Base-by-base conservation (phyloP, 2,888 invertebrate species). In the Noctuana brunneofusca region DNA sequence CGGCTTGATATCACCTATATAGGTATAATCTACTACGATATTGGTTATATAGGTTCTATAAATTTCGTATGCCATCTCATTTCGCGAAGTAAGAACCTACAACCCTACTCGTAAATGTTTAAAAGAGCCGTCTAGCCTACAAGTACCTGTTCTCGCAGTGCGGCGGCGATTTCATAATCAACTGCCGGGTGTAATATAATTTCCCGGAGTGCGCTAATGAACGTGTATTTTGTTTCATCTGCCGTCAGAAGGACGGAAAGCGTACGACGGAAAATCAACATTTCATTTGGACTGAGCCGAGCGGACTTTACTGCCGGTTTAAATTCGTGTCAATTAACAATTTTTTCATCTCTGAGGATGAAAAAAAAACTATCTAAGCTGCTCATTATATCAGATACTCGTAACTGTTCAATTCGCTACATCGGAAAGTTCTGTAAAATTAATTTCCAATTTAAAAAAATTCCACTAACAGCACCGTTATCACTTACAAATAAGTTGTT, bases 191-290 rank as follows among this genome's bases (percentile, higher is more conserved):
- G 82, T 86, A 87, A 88, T 87, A 84, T 85, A 82, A 88, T 88
- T 87, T 86, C 78, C 79, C 75, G 78, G 79, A 80, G 76, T 78
- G 80, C 84, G 79, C 86, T 88, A 89, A 89, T 87, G 88, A 89
- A 88, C 84, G 84, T 86, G 82, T 86, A 89, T 88, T 89, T 89
- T 87, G 87, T 88, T 88, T 87, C 87, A 83, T 86, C 83, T 83
- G 81, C 81, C 81, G 81, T 74, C 79, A 75, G 78, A 73, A 76
- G 35, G 41, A 58, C 18, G 62, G 46, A 46, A 38, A 62, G 35
- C 46, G 38, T 22, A 73, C 73, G 82, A 78, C 78, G 76, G 35
- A 43, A 50, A 50, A 63, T 56, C 63, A 56, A 54, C 48, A 55
- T 62, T 55, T 48, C 54, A 49, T 62, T 54, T 43, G 30, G 43